Conservation (phyloP, 2,888 invertebrate species). For the Callosobruchus maculatus region DNA sequence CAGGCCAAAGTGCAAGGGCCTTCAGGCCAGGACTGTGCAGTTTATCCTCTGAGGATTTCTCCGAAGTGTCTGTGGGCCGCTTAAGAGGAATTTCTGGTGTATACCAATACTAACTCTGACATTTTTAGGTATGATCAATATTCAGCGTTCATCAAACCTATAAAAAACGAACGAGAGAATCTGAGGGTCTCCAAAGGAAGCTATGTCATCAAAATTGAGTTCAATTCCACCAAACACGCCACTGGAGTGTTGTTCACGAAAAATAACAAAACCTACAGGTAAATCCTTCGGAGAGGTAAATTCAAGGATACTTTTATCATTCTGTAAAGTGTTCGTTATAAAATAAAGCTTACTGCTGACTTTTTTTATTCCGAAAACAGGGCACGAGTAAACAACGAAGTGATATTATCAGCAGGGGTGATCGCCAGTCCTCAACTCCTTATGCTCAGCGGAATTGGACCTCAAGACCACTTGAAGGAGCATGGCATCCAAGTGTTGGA, state of each 20-base stretch:
- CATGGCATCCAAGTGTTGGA: constrained; percentile 59
- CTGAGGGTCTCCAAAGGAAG: constrained; percentile 66
- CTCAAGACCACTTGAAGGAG: constrained; percentile 56
- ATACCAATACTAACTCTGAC: too few species aligned
- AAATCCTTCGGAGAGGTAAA: neutral
- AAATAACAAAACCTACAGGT: constrained; percentile 40
- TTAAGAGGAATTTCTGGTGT: too few species aligned
- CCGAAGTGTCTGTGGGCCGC: too few species aligned
- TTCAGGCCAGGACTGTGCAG: too few species aligned
- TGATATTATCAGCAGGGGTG: constrained; percentile 73
- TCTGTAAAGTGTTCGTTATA: too few species aligned
- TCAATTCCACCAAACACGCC: constrained; percentile 57
- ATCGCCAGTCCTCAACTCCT: constrained; percentile 79
- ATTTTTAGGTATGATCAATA: constrained; percentile 59
- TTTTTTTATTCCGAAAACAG: constrained; percentile 12
- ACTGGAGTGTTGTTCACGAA: constrained; percentile 66
- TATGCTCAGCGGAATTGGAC: constrained; percentile 78
- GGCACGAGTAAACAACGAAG: constrained; percentile 63
- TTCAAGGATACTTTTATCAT: too few species aligned
- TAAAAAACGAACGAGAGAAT: constrained; percentile 56
- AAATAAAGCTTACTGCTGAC: too few species aligned
- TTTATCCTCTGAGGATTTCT: too few species aligned
- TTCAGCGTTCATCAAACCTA: constrained; percentile 70
- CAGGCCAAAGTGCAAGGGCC: too few species aligned
- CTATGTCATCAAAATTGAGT: constrained; percentile 58